These are phyloP conservation scores for Acomys russatus DNA, from an alignment of 2,797 vertebrate genomes.

Conservation along the genomic window DNA sequence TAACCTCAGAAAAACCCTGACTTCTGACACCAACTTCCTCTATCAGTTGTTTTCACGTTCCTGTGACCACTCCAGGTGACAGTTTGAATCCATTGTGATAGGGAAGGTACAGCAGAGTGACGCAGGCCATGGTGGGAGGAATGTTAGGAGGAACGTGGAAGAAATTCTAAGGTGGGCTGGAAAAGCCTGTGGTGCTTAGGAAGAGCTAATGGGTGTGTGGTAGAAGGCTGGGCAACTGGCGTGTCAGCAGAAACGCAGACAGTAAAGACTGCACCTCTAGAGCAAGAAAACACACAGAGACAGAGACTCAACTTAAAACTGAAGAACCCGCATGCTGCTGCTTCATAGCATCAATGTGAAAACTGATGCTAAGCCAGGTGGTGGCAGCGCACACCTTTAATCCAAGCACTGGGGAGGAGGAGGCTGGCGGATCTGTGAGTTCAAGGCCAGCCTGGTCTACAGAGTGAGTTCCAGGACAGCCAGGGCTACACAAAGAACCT, in stretches of 20 bases:
- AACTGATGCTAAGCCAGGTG: not conserved
- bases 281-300: not conserved
- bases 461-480: not conserved
- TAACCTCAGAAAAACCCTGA: not conserved
- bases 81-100: not conserved
- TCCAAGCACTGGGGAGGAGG: not conserved
- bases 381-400: not conserved
- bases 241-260: not conserved
- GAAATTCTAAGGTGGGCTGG: rapidly evolving
- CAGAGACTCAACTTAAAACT: not conserved
- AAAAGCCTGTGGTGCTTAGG: not conserved
- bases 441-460: not conserved
- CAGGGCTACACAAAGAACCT: not conserved
- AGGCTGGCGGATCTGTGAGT: not conserved
- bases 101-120: too few species aligned
- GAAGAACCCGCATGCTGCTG: not conserved
- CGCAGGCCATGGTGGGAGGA: not conserved
- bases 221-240: too few species aligned
- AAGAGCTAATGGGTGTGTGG: not conserved
- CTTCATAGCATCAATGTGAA: not conserved
- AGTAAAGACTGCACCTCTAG: not conserved
- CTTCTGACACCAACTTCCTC: not conserved
- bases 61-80: not conserved
- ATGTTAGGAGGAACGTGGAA: not conserved
- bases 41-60: not conserved